Conservation (phyloP, 2,888 invertebrate species). For the Metellina segmentata region DNA sequence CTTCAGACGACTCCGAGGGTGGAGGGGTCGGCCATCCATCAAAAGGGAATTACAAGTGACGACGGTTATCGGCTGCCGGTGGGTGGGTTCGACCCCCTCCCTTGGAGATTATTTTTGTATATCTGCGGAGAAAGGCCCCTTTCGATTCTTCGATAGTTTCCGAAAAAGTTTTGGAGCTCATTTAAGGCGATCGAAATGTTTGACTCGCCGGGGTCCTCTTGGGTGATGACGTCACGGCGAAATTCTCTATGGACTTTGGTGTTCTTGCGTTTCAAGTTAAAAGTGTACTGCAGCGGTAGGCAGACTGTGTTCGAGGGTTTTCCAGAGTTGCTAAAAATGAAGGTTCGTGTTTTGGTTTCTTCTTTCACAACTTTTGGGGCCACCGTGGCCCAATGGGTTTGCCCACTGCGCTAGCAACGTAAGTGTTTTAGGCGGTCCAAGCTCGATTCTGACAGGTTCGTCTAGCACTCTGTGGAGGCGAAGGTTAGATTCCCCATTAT, state of each 20-base stretch:
- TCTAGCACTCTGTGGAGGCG: too few species aligned
- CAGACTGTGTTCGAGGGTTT: too few species aligned
- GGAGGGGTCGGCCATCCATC: conserved; percentile 61
- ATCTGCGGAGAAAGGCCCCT: background rate
- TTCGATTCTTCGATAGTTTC: background rate
- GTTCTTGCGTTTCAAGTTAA: too few species aligned
- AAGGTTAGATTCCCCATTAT: too few species aligned
- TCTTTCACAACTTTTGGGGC: too few species aligned
- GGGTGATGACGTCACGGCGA: background rate
- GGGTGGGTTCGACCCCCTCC: background rate
- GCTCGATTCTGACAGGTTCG: too few species aligned
- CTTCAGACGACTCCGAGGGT: background rate
- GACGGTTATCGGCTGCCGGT: conserved; percentile 63
- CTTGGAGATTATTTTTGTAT: background rate
- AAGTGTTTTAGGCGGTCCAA: too few species aligned
- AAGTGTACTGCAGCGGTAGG: too few species aligned
- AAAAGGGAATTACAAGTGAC: conserved; percentile 73
- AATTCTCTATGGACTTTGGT: background rate
- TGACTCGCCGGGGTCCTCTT: background rate
- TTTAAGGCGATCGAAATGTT: background rate
- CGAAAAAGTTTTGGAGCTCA: background rate
- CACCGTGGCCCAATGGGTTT: too few species aligned
- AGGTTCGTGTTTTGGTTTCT: too few species aligned
- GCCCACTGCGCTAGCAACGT: too few species aligned
- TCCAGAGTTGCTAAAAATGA: too few species aligned